Conservation (phyloP, 2,888 invertebrate genomes). For the Cosmorhoe ocellata region DNA sequence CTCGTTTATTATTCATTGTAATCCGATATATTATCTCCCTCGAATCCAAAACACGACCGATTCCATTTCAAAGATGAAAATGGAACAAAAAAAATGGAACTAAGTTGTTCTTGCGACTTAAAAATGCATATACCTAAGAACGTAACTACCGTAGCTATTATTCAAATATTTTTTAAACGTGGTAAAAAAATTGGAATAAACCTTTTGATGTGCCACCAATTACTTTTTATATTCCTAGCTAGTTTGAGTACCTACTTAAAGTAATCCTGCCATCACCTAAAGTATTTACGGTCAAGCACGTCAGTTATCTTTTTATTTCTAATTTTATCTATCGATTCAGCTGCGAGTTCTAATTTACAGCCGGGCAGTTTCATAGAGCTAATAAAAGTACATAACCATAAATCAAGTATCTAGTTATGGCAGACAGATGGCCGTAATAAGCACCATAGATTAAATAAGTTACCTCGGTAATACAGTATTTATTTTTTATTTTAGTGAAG, state of each 20-base stretch:
- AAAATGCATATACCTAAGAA: not conserved
- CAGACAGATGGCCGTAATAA: slow-evolving; percentile 32
- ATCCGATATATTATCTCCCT: slow-evolving; percentile 62
- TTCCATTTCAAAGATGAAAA: slow-evolving; percentile 42
- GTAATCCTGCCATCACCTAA: no score
- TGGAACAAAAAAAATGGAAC: slow-evolving; percentile 40
- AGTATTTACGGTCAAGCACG: slow-evolving; percentile 6
- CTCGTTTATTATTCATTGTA: slow-evolving; percentile 70
- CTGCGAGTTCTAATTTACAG: slow-evolving; percentile 34
- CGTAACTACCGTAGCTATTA: no score
- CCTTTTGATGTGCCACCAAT: no score
- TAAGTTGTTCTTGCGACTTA: slow-evolving; percentile 2
- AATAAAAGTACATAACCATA: slow-evolving; percentile 51
- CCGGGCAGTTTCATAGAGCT: slow-evolving; percentile 36
- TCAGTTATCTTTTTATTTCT: slow-evolving; percentile 53
- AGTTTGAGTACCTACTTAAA: no score
- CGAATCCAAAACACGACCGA: slow-evolving; percentile 46
- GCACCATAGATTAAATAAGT: no score
- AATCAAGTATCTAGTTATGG: slow-evolving; percentile 40
- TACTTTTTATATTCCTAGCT: no score
- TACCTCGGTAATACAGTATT: not conserved
- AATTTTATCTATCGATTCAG: slow-evolving; percentile 42
- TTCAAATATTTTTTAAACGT: no score
- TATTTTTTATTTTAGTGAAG: no score
- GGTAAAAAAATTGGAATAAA: no score